Percentiles rank a stretch among this genome's conserved stretches.
Evolutionary conservation across 2,888 invertebrate species (phyloP).

Genomic region (Camponotus fellah): DNA sequence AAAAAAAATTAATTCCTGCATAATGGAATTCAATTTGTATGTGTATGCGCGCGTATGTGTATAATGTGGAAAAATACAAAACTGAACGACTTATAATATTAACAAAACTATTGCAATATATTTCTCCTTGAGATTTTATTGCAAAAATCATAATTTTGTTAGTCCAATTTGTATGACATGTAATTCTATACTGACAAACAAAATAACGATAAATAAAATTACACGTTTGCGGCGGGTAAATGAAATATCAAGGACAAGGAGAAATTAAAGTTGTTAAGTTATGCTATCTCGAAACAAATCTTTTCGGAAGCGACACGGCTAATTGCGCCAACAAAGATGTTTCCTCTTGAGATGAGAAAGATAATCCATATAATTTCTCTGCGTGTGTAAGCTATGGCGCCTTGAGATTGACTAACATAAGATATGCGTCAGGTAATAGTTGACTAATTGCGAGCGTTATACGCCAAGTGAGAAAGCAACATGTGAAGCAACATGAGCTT

Average conservation of each 20-base stretch:
- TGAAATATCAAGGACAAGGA: background rate
- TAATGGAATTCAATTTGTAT: background rate
- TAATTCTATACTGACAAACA: background rate
- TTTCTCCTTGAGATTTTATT: background rate
- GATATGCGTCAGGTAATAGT: slow-evolving; percentile 8
- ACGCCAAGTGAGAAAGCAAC: slow-evolving; percentile 9
- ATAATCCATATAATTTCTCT: background rate
- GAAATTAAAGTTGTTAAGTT: slow-evolving; percentile 10
- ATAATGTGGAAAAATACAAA: background rate
- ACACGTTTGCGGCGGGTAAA: background rate
- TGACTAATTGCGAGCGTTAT: slow-evolving; percentile 19
- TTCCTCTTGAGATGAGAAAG: background rate
- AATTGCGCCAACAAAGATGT: background rate
- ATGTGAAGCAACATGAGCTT: background rate
- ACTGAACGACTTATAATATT: too few species aligned
- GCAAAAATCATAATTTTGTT: background rate
- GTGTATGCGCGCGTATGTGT: too few species aligned
- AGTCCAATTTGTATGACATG: background rate
- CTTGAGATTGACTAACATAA: slow-evolving; percentile 33
- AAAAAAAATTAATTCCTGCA: background rate
- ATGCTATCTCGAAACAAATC: background rate
- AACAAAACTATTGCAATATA: background rate
- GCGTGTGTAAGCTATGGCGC: background rate
- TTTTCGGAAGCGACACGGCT: background rate
- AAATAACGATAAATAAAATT: background rate